phyloP scores from a whole-genome alignment of 1,140 invertebrate genomes.

The Papilio aristodemus region DNA sequence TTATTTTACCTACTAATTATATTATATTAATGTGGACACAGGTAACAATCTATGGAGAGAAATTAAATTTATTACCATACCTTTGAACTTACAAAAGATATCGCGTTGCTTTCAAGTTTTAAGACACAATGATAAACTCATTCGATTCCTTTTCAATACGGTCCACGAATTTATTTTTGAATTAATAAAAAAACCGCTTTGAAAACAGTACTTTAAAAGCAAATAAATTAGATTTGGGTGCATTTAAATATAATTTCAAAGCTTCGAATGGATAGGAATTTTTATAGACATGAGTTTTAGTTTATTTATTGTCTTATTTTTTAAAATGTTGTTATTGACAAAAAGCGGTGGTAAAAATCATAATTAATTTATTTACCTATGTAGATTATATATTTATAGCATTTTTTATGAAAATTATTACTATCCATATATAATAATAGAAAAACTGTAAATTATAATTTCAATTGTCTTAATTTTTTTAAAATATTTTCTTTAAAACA shows the following conservation, averaged over 20 bases:
- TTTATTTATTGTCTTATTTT: too few relatives aligned
- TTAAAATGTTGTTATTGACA: too few relatives aligned
- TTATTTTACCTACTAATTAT: too few relatives aligned
- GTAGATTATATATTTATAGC: too few relatives aligned
- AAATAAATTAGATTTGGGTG: slow-evolving; percentile 2
- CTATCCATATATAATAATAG: too few relatives aligned
- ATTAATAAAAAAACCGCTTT: slow-evolving; percentile 6
- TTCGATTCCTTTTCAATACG: neutral
- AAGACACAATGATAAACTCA: neutral
- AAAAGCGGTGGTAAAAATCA: too few relatives aligned
- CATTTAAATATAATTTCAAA: neutral
- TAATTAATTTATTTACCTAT: too few relatives aligned
- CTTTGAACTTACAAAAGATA: slow-evolving; percentile 1
- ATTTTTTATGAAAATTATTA: too few relatives aligned
- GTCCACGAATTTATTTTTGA: neutral
- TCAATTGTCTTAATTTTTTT: too few relatives aligned
- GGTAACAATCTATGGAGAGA: neutral
- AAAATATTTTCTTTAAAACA: too few relatives aligned
- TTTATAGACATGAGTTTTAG: neutral
- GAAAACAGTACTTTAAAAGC: slow-evolving; percentile 10
- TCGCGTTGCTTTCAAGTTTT: neutral
- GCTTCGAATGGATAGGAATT: neutral
- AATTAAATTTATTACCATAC: neutral
- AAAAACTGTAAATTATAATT: too few relatives aligned
- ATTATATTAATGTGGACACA: too few relatives aligned